Evolutionary conservation across 2,888 invertebrate genomes (phyloP), one percentile per base, ranked within the genome.

Genomic region (Plebejus argus): DNA sequence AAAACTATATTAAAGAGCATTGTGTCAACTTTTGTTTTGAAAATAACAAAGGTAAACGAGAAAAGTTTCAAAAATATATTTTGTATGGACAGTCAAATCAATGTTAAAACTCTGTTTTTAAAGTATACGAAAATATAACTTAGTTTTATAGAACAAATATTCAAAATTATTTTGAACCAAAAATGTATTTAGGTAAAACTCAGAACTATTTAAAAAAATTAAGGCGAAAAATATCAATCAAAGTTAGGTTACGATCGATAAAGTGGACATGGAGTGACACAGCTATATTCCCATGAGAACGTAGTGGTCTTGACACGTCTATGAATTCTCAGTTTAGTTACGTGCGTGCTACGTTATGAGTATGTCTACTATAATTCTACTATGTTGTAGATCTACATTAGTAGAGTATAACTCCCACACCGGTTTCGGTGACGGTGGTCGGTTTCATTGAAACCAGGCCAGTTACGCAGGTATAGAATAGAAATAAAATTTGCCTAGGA

Each of bases 291-390:
- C 66, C 66, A 28, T 66, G 66, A 66, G 18, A 66, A 66, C 15
- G 15, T 6, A 66, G 18, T 66, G 66, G 28, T 66, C 66, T 66
- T 66, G 66, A 66, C 66, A 66, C n/a, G n/a, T n/a, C 66, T 33
- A 28, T 66, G 28, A 28, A 66, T 66, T 66, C 28, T 28, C 28
- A 28, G 23, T 66, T 15, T 15, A 33, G 66, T 33, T 15, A 33
- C 28, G 66, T 66, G 66, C 28, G 15, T 1, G 12, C 23, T 23
- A 23, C 61, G 10, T 39, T 12, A 45, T 12, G 45, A 12, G 6
- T 39, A 10, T 39, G 3, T 10, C 10, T 2, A 39, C 39, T 39
- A 39, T 39, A 39, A 39, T 28, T 28, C 35, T 35, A 35, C 35
- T 35, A 35, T 6, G 2, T 10, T 39, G 8, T 39, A 39, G 39